Base-by-base conservation (phyloP, 2,888 invertebrate genomes). In the Cryptocephalus primarius region DNA sequence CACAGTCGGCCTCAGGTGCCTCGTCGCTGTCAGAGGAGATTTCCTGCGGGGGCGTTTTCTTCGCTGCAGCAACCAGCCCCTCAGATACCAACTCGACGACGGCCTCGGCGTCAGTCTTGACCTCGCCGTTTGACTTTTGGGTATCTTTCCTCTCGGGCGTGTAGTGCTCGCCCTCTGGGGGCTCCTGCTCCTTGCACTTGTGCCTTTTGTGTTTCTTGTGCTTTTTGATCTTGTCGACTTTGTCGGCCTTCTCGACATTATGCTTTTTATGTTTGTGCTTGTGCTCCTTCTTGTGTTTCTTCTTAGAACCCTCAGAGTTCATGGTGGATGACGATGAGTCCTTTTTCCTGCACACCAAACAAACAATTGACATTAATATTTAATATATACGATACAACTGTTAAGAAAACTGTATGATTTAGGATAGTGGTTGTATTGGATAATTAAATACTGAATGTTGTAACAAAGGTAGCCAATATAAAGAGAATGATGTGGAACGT, bases 21-120 rank as follows among this genome's bases (percentile, higher is more conserved):
- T 68, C 71, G 58, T 78, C 80, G 57, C 79, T 78, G 42, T 80
- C 83, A 0, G 83, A 83, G n/a, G 82, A 82, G 52, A 82, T 77
- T 12, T 80, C 74, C 63, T 83, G 83, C 56, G 42, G 10, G 8
- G 31, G 14, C 32, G 14, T 34, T 12, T 43, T 43, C 8, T 43
- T 34, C 12, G 9, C 36, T 43, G 57, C 70, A 11, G 52, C 44
- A 64, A 47, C 67, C 62, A 63, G 67, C 59, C 52, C 75, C 50
- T 70, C 68, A 4, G 73, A 68, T 34, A 77, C 71, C 61, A 71
- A 72, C 44, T 73, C 70, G 12, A 74, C 75, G 43, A 76, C 62
- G 49, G 72, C 69, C 43, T 70, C 67, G 8, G 74, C 68, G 60
- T 75, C 74, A n/a, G 70, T 72, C 40, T 66, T 63, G 46, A 46